Conservation (phyloP, 2,113 vertebrate species). For the Pedetes capensis region DNA sequence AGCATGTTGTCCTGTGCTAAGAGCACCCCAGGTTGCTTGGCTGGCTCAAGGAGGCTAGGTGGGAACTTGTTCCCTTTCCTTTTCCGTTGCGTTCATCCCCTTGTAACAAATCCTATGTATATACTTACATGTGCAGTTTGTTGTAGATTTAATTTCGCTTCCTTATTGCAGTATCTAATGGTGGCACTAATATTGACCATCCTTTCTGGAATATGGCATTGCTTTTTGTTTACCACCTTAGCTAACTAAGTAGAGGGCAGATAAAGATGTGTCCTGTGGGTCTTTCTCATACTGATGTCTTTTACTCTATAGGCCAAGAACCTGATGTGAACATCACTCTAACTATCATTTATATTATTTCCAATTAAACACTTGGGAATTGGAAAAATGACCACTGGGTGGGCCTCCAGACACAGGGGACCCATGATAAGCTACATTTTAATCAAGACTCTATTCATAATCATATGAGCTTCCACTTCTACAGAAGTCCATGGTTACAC, state of each 20-base stretch:
- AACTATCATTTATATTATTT: neutral
- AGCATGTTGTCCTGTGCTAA: neutral
- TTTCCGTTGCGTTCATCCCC: neutral
- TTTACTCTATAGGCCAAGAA: neutral
- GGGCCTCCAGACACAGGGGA: neutral
- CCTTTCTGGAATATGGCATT: neutral
- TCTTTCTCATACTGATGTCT: neutral
- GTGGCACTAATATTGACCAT: neutral
- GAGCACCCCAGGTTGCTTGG: neutral
- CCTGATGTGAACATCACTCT: neutral
- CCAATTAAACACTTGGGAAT: neutral
- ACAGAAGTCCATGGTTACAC: neutral
- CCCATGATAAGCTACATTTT: neutral
- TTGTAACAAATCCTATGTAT: neutral
- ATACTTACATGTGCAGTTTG: neutral
- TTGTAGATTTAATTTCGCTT: neutral
- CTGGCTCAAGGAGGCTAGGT: neutral
- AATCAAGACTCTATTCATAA: neutral
- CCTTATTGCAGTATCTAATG: too few species aligned
- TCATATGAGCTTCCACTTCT: neutral
- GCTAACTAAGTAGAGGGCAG: neutral
- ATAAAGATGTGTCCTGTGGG: neutral
- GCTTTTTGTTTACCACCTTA: neutral
- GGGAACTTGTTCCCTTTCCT: neutral
- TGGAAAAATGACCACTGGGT: neutral